Base-by-base conservation (phyloP, 1,140 invertebrate genomes). In the Rhagoletis zephyria region DNA sequence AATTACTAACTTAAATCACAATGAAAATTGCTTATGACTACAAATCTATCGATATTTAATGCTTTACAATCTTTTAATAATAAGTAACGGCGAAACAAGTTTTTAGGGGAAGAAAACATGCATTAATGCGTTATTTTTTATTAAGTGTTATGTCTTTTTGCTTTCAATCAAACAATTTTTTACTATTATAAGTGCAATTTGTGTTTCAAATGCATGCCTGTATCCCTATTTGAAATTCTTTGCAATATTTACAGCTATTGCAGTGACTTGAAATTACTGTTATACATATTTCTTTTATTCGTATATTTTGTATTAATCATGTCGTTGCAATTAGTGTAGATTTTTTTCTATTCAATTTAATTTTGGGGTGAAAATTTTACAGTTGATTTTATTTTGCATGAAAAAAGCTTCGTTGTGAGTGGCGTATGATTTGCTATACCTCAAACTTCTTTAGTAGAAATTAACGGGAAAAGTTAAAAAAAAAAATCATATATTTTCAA, bases 1-100 rank as follows among this genome's bases (percentile, higher is more conserved):
- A 81, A 19, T 56, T 59, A 81, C 74, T 81, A 81, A 81, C 51
- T 81, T 81, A 81, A 81, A 81, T 81, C 74, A 81, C 74, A 81
- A 81, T 81, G 48, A 81, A 77, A n/a, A 56, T 56, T 81, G 14
- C 74, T 81, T 81, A 81, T 3, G 45, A n/a, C 70, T 56, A 81
- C 9, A 77, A 81, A 12, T n/a, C n/a, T 63, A 63, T n/a, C 14
- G 51, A 81, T 4, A 56, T 51, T 56, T 74, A 56, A 81, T 30
- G 30, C 30, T 30, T 30, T 59, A 81, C 74, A 56, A 4, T 63
- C 16, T 14, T 81, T 81, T 56, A 19, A 19, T 74, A 45, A 74
- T 16, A 74, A 74, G 45, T 74, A 10, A 45, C 40, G 42, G 4
- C 40, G 40, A 70, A 70, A 70, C 30, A 45, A 45, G 67, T 48